Base-by-base conservation (phyloP, 2,888 invertebrate species). In the Drosophila cracens region DNA sequence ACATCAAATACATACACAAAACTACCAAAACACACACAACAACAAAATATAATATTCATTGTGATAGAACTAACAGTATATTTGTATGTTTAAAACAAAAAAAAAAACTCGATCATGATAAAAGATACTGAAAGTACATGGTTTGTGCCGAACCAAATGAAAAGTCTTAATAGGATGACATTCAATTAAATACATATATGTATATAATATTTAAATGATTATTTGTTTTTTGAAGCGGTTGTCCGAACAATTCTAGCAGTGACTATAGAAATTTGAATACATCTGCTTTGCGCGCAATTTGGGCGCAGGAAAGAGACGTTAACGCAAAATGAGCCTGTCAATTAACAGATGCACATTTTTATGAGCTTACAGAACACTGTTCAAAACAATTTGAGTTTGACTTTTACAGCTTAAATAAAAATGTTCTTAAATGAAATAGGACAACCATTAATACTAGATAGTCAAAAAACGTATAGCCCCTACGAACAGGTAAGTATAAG, bases 1-100 rank as follows among this genome's bases (percentile, higher is more conserved):
- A 60, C 18, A 70, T n/a, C 60, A 36, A 63, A 21, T 43, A 58
- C 21, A 66, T 25, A 66, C 49, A 62, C 63, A 43, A 70, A 51
- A 76, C 48, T 73, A 56, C 66, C 52, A 62, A 66, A 52, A 57
- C 46, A 73, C 31, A 53, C 21, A 4, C 13, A 46, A 21, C 21
- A 43, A 43, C 46, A 69, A 71, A 66, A 79, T 73, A 73, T 73
- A 64, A 67, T 87, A 85, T 81, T 89, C 81, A 84, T 84, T 84
- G 84, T 84, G 84, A 84, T 84, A 84, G 64, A 84, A 87, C 56
- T 74, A 86, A 86, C 87, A 89, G 87, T 87, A 84, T 88, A 68
- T 71, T 80, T 80, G 70, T 83, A 86, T 88, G 76, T 80, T 78
- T n/a, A 57, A 80, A 76, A 71, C 56, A 56, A 64, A 48, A 71